Evolutionary conservation across 2,888 invertebrate genomes (phyloP).

Genomic region (Eupithecia inturbata): DNA sequence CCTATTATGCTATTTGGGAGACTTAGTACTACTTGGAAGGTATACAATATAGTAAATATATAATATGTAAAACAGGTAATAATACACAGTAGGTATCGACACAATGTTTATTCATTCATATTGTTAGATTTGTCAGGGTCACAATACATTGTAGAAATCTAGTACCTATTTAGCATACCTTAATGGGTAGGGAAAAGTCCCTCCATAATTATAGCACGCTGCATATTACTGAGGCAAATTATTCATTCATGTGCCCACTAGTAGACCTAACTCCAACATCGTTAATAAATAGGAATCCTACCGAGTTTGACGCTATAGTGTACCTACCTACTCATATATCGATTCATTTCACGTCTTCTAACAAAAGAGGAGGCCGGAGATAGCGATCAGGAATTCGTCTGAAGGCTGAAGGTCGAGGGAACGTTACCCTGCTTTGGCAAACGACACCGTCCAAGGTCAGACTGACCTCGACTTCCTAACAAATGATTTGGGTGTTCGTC

Average conservation of each 20-base stretch:
- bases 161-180: neutral
- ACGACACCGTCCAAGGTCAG: conserved; percentile 36
- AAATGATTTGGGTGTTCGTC: neutral
- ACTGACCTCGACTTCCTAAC: conserved; percentile 14
- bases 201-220: neutral
- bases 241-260: neutral
- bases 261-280: neutral
- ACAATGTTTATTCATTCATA: neutral
- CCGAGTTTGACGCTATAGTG: neutral
- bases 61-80: neutral
- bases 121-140: neutral
- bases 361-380: conserved; percentile 28
- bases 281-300: neutral
- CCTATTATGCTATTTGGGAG: neutral
- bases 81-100: neutral
- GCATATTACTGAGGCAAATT: neutral
- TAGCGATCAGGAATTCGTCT: conserved; percentile 39
- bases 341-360: conserved; percentile 9
- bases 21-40: neutral
- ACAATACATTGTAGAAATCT: neutral
- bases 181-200: neutral
- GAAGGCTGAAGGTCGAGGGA: conserved; percentile 41
- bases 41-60: neutral
- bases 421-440: conserved; percentile 33
- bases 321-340: neutral